Evolutionary conservation across 2,888 invertebrate genomes (phyloP).

Genomic region (Ptilodon capucinus): DNA sequence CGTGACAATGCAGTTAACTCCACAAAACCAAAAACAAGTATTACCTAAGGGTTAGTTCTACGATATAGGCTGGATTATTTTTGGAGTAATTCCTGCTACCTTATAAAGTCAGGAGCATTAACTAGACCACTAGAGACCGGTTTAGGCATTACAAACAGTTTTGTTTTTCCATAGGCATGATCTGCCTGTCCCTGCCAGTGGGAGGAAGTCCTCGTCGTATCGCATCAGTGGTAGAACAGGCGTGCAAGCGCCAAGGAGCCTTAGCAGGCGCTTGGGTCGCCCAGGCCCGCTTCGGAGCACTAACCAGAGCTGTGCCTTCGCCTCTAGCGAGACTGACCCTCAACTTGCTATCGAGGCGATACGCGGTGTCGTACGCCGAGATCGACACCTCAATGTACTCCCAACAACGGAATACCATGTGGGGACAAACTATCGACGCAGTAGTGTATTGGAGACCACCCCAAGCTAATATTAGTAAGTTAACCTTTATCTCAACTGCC

Average conservation of each 20-base stretch:
- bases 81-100: too few species aligned
- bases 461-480: slow-evolving; percentile 89
- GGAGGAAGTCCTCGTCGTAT: slow-evolving; percentile 70
- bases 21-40: too few species aligned
- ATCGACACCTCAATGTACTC: slow-evolving; percentile 67
- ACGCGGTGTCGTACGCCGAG: slow-evolving; percentile 86
- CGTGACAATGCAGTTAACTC: too few species aligned
- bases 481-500: too few species aligned
- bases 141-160: too few species aligned
- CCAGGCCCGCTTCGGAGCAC: slow-evolving; percentile 75
- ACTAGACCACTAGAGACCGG: too few species aligned
- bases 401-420: slow-evolving; percentile 77
- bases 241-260: slow-evolving; percentile 75
- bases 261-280: slow-evolving; percentile 78
- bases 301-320: slow-evolving; percentile 85
- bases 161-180: slow-evolving; percentile 79
- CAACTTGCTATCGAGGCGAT: slow-evolving; percentile 85
- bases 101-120: too few species aligned
- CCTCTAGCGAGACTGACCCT: slow-evolving; percentile 75
- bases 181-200: slow-evolving; percentile 85
- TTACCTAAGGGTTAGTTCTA: too few species aligned
- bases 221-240: slow-evolving; percentile 53
- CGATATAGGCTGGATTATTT: too few species aligned
- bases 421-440: slow-evolving; percentile 85
- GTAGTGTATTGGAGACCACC: slow-evolving; percentile 89